These are phyloP conservation scores for Drosophila anceps DNA, from an alignment of 2,888 invertebrate species.

Conservation along the genomic window DNA sequence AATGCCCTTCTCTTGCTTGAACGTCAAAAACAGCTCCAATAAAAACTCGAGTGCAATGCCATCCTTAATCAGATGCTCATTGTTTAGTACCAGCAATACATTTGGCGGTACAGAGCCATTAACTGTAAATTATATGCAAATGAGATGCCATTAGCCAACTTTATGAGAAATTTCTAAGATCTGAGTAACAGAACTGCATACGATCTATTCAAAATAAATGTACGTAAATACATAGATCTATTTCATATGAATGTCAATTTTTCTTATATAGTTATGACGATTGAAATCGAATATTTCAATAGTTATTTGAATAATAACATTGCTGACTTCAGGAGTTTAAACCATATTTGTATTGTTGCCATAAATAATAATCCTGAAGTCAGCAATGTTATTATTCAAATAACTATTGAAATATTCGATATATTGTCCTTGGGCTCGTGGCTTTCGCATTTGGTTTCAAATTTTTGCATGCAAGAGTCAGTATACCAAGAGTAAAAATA, in stretches of 20 bases:
- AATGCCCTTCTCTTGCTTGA: constrained; percentile 96
- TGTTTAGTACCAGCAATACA: constrained; percentile 94
- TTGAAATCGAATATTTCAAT: not conserved
- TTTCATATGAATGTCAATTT: too few relatives aligned
- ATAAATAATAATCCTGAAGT: not conserved
- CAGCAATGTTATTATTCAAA: not conserved
- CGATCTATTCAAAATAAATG: too few relatives aligned
- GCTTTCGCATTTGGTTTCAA: constrained; percentile 70
- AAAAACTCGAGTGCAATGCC: constrained; percentile 97
- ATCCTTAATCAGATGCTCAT: constrained; percentile 97
- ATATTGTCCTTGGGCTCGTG: constrained; percentile 84
- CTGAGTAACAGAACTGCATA: too few relatives aligned
- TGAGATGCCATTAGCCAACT: not conserved
- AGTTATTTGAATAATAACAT: not conserved
- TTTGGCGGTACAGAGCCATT: constrained; percentile 96
- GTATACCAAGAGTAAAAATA: constrained; percentile 81
- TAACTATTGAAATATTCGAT: not conserved
- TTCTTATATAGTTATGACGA: too few relatives aligned
- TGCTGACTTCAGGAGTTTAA: not conserved
- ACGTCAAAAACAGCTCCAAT: constrained; percentile 95
- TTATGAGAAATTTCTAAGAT: not conserved
- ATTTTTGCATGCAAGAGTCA: constrained; percentile 79
- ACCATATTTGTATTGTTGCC: not conserved
- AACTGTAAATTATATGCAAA: constrained; percentile 84
- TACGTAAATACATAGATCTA: too few relatives aligned